Percentiles rank a stretch among this genome's conserved stretches.
phyloP scores from a whole-genome alignment of 92 coral and sea anemone species.

The Plumapathes pennacea region DNA sequence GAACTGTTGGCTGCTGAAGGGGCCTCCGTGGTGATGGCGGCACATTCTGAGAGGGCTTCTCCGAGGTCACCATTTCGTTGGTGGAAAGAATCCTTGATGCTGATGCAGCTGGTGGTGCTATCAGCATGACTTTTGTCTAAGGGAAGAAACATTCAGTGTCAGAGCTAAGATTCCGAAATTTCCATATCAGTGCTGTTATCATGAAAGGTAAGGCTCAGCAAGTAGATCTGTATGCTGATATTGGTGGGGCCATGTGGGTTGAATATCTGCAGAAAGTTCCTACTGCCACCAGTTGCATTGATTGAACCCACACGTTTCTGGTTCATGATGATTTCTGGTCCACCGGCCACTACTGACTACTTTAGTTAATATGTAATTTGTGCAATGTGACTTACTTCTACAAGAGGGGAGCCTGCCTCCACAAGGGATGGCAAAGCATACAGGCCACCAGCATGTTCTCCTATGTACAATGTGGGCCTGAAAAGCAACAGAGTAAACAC shows the following conservation, averaged over 20 bases:
- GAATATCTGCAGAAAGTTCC: too few species aligned
- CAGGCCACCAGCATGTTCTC: conserved; percentile 88
- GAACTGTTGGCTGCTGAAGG: conserved; percentile 82
- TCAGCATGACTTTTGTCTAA: conserved; percentile 76
- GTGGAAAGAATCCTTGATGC: conserved; percentile 49
- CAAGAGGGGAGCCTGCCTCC: conserved; percentile 88
- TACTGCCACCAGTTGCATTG: too few species aligned
- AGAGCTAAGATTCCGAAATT: too few species aligned
- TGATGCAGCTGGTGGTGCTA: conserved; percentile 52
- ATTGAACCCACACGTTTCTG: too few species aligned
- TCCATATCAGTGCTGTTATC: too few species aligned
- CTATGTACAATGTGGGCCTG: conserved; percentile 93
- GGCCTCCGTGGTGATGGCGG: conserved; percentile 72
- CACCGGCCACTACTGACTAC: too few species aligned
- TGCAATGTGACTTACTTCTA: conserved; percentile 57
- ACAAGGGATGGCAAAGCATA: conserved; percentile 97
- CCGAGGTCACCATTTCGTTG: conserved; percentile 29
- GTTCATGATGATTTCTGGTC: too few species aligned
- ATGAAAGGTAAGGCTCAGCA: too few species aligned
- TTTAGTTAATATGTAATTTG: not conserved
- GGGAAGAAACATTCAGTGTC: not conserved
- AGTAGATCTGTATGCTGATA: too few species aligned
- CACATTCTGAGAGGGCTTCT: conserved; percentile 49
- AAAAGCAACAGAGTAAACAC: not conserved
- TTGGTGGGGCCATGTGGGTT: too few species aligned